Base-by-base conservation (phyloP, 2,113 vertebrate genomes). In the Rhea pennata region DNA sequence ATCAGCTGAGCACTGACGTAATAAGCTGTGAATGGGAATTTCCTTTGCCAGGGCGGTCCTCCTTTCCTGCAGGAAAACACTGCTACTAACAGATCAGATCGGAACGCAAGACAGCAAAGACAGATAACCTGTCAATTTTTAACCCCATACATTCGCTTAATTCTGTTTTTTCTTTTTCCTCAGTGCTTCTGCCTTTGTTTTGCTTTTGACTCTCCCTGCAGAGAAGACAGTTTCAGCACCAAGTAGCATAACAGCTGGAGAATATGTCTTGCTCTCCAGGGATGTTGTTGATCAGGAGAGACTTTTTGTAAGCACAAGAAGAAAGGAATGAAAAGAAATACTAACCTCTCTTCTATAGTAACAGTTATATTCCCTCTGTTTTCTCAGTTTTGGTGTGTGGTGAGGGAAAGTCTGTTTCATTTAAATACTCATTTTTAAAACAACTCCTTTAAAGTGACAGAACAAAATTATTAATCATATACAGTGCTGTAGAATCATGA, bases 11-110 rank as follows among this genome's bases (percentile, higher is more conserved):
- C 3, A 6, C 33, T 71, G 76, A 88, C 3, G 14, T 54, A 59
- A 40, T 3, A 48, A 71, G 15, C 36, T 50, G 21, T 90, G 84
- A 92, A 62, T 4, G 44, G 67, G 89, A 90, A 80, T 87, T 90
- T 48, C 95, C 44, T 82, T 36, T 50, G 27, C 83, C 40, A 29
- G 23, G 40, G 42, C 12, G 0, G 15, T 59, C 51, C 59, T 44
- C 36, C 59, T 89, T 36, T 59, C 40, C 54, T 24, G 62, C 39
- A 51, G 0, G 5, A n/a, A 71, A 61, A 5, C 46, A 21, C 51
- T 36, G 69, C 27, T 53, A 11, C n/a, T 27, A 14, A 12, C 12
- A 21, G n/a, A 48, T 19, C 12, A 21, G n/a, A 48, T 19, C 9
- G 0, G 24, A 69, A 83, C 70, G 33, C 42, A 53, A 59, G 50